Base-by-base conservation (phyloP, 2,888 invertebrate genomes). In the Acrobeloides nanus region DNA sequence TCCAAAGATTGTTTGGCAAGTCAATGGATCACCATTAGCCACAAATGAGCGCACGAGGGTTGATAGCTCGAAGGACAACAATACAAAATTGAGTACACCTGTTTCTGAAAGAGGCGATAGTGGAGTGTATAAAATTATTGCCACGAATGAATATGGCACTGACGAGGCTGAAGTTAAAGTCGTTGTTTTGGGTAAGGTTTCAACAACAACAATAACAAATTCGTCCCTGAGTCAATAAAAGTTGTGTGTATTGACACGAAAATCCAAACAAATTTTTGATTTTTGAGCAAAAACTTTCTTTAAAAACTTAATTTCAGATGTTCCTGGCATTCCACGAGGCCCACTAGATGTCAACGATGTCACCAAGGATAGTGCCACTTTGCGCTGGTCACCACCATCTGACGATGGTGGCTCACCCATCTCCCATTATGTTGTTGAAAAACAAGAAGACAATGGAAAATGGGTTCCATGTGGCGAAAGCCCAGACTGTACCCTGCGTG, bases 331-430 rank as follows among this genome's bases (percentile, higher is more conserved):
- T 23, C 92, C 92, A 29, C 83, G 83, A 75, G 90, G 89, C 53
- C 90, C 92, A 47, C 79, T 93, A 12, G 81, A 82, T 26, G 86
- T 87, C 70, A 83, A 83, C 2, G 84, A 84, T 43, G 84, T 86
- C 6, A 85, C 87, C 2, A 88, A 87, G 69, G 89, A 89, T 56
- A 82, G 86, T n/a, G 83, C 89, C 40, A 85, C 87, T 4, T 77
- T 90, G 10, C 81, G 84, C 17, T 92, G 92, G 90, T 35, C 39
- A 23, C 40, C 45, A 10, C 89, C 90, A 2, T 79, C 81, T 27
- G 60, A 62, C 74, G 86, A 90, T 74, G 90, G 92, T 55, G 90
- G 92, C 52, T 86, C 88, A 54, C 88, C 89, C 48, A 86, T 92
- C 60, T 87, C 87, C 78, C 78, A 60, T 73, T 97, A 97, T 74